Evolutionary conservation across 2,797 vertebrate genomes (phyloP).

Genomic region (Xenopus petersii): DNA sequence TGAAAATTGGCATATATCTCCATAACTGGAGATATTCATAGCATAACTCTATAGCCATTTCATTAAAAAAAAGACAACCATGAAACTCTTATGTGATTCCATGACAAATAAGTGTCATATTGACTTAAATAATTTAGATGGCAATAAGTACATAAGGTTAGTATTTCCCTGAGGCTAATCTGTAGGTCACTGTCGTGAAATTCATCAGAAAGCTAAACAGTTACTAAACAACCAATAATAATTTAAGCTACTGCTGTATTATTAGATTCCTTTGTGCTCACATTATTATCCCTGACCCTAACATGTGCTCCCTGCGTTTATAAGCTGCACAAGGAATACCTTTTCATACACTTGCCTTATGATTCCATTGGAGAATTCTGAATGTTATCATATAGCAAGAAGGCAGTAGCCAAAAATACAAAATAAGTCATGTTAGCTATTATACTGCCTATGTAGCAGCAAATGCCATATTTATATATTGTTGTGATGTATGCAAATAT

Average conservation of each 20-base stretch:
- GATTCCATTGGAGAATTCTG: not conserved
- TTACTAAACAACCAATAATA: conserved; percentile 33
- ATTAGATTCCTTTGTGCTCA: conserved; percentile 32
- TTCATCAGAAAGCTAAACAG: conserved; percentile 39
- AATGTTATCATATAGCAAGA: no score
- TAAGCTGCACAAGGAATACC: not conserved
- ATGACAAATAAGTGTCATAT: not conserved
- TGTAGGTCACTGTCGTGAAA: conserved; percentile 39
- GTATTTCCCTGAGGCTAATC: conserved; percentile 32
- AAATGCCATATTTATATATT: no score
- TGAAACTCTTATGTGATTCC: no score
- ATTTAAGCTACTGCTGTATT: conserved; percentile 24
- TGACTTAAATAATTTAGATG: conserved; percentile 42
- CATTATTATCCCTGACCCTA: conserved; percentile 15
- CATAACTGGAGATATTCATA: not conserved
- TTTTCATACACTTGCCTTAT: not conserved
- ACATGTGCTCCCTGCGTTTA: conserved; percentile 7
- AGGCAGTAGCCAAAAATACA: no score
- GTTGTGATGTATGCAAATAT: no score
- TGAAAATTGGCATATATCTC: no score
- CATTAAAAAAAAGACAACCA: not conserved
- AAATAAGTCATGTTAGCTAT: no score
- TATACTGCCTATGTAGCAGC: no score
- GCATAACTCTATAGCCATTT: not conserved
- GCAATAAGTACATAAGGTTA: conserved; percentile 44